Evolutionary conservation across 2,113 vertebrate genomes (phyloP).

Genomic region (Onychostruthus taczanowskii): DNA sequence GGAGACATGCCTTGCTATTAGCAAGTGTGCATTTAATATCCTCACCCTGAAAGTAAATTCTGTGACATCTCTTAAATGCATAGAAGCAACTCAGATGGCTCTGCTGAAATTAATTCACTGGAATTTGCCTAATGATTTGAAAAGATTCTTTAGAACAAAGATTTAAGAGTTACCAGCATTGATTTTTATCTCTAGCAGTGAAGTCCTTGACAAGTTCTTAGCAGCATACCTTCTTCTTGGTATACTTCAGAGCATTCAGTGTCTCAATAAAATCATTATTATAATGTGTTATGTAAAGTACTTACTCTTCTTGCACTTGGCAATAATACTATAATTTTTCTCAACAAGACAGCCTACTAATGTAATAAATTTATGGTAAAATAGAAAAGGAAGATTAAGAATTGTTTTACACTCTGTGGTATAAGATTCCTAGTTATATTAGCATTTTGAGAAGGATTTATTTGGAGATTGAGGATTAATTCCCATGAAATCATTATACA

Average conservation of each 20-base stretch:
- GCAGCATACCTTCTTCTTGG: not conserved
- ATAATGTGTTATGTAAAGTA: not conserved
- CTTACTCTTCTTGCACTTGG: constrained; percentile 19
- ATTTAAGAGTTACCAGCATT: not conserved
- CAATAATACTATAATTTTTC: constrained; percentile 22
- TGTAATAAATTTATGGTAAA: constrained; percentile 42
- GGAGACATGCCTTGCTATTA: not conserved
- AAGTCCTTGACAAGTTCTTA: constrained; percentile 11
- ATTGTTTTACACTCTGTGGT: constrained; percentile 21
- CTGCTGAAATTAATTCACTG: not conserved
- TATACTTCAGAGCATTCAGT: not conserved
- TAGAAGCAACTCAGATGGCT: not conserved
- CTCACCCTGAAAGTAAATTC: not conserved
- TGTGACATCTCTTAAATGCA: not conserved
- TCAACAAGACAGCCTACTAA: constrained; percentile 25
- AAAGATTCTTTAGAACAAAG: not conserved
- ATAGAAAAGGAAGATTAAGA: constrained; percentile 42
- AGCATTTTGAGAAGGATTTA: constrained; percentile 72
- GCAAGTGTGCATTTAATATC: not conserved
- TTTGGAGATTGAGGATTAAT: constrained; percentile 69
- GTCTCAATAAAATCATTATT: not conserved
- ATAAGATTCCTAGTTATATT: constrained; percentile 62
- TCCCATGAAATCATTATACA: constrained; percentile 75
- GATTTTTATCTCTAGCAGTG: not conserved
- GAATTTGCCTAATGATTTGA: not conserved